These are phyloP conservation scores for Candidula unifasciata DNA, from an alignment of 2,888 invertebrate genomes.

Conservation along the genomic window DNA sequence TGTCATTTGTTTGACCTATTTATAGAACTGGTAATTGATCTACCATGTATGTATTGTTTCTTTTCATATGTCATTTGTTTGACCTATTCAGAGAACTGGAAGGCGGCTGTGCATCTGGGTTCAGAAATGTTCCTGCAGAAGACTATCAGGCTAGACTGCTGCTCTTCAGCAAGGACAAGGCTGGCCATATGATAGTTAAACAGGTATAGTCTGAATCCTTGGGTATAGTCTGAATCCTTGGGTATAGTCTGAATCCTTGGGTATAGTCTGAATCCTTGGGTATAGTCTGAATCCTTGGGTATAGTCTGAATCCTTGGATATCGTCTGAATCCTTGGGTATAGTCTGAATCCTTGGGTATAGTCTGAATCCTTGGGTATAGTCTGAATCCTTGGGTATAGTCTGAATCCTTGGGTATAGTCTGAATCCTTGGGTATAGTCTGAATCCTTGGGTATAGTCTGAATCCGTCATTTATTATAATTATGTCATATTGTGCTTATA, in stretches of 20 bases:
- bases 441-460: neutral
- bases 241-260: conserved; percentile 33
- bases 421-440: conserved; percentile 48
- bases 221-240: neutral
- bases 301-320: no score
- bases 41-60: neutral
- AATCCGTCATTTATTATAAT: no score
- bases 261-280: no score
- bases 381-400: no score
- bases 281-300: neutral
- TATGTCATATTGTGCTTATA: neutral
- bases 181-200: conserved; percentile 41
- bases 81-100: conserved; percentile 66
- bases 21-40: no score
- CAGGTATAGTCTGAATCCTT: conserved; percentile 43
- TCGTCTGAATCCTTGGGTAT: neutral
- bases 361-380: neutral
- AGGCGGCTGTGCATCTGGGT: conserved; percentile 76
- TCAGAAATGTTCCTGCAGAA: conserved; percentile 71
- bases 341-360: no score
- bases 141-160: conserved; percentile 73
- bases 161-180: conserved; percentile 62
- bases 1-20: neutral
- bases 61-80: neutral
- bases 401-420: neutral